Evolutionary conservation across 2,888 invertebrate species (phyloP), one percentile per base, ranked within the genome.

Genomic region (Oegoconia quadripuncta): DNA sequence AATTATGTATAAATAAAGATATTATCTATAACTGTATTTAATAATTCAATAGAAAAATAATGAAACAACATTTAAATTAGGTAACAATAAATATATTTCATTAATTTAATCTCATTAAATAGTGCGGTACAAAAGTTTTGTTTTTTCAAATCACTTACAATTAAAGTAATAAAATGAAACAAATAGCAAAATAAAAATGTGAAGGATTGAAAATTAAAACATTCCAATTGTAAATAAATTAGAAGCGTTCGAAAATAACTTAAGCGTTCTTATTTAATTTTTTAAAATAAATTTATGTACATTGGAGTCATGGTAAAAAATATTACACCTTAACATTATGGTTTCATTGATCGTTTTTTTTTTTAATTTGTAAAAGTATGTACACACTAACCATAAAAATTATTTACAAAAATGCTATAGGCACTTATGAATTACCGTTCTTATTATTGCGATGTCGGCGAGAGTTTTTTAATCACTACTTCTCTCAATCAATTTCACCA

Each of bases 21-120:
- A n/a, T n/a, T n/a, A n/a, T n/a, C n/a, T n/a, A n/a, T n/a, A n/a
- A n/a, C n/a, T n/a, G n/a, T n/a, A n/a, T n/a, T 39, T 13, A 30
- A 27, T 38, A 37, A 41, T 20, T 20, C 8, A 34, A 15, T 28
- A 14, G 39, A 37, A 40, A 52, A 68, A 64, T 61, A 52, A n/a
- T n/a, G n/a, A 63, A 58, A 63, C 45, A 31, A 35, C 5, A 16
- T 37, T 25, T 37, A 27, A 61, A 61, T 29, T 23, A 67, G 64
- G 62, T 64, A 78, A 74, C 67, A 84, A 86, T 86, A 86, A 84
- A 86, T 83, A 86, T 66, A 75, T 52, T 81, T 79, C 77, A 80
- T 75, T 77, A 74, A 65, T 64, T 74, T 74, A 73, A 60, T 53
- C 40, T 64, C 58, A 66, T 79, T 78, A 81, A 82, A 80, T 79